These are phyloP conservation scores for Eucera pruinosa DNA, from an alignment of 2,888 invertebrate genomes.

Conservation along the genomic window DNA sequence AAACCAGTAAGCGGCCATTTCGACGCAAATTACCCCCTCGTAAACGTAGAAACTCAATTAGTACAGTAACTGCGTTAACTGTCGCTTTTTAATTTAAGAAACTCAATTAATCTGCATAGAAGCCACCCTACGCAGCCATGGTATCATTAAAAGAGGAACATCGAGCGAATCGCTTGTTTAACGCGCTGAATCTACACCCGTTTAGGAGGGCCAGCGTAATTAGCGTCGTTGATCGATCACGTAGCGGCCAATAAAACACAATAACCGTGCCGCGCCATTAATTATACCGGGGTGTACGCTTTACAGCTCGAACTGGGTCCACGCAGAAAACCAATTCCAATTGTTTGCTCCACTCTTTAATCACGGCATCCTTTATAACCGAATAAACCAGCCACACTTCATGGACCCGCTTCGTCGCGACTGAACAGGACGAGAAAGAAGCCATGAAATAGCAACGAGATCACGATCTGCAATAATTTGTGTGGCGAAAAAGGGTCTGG, in stretches of 20 bases:
- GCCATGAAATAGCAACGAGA: conserved; percentile 15
- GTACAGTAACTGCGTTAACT: background rate
- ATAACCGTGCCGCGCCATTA: conserved; percentile 51
- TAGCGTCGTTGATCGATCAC: conserved; percentile 49
- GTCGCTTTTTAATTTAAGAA: background rate
- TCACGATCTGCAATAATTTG: conserved; percentile 13
- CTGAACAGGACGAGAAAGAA: background rate
- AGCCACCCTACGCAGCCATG: background rate
- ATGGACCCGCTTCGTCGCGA: background rate
- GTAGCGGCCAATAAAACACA: conserved; percentile 51
- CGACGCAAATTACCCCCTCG: background rate
- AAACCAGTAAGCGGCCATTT: background rate
- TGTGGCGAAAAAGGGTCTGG: background rate
- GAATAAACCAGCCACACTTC: conserved; percentile 35
- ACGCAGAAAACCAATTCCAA: conserved; percentile 54
- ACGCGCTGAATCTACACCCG: conserved; percentile 12
- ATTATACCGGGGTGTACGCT: conserved; percentile 39
- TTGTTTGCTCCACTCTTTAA: conserved; percentile 51
- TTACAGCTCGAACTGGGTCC: conserved; percentile 32
- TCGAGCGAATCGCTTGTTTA: conserved; percentile 11
- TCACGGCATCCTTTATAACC: conserved; percentile 48
- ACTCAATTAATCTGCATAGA: conserved; percentile 21
- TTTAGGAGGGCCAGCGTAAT: conserved; percentile 33
- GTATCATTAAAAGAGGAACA: background rate
- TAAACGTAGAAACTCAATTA: conserved; percentile 16